Percentiles rank a stretch among this genome's conserved stretches.
Conservation (phyloP, 2,113 vertebrate genomes). For the Astatotilapia flaviijosephi region DNA sequence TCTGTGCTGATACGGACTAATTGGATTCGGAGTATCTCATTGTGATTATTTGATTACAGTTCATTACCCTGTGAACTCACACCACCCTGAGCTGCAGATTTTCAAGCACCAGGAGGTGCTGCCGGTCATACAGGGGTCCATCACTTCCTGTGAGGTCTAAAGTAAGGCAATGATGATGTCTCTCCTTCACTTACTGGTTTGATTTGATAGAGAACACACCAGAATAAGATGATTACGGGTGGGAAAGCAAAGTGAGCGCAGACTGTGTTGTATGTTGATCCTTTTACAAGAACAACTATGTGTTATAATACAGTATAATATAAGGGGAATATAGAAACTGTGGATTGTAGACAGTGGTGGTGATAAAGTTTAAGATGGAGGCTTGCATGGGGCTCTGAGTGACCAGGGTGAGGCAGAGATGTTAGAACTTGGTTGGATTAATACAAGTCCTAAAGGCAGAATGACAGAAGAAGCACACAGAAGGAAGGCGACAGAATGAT, state of each 20-base stretch:
- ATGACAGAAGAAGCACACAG: not conserved
- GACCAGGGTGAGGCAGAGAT: not conserved
- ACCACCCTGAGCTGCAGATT: not conserved
- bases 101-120: not conserved
- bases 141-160: not conserved
- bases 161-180: not conserved
- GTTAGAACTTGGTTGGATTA: not conserved
- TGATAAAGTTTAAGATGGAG: not conserved
- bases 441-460: not conserved
- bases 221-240: not conserved
- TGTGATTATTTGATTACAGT: conserved; percentile 9
- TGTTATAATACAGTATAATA: not conserved
- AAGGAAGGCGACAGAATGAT: not conserved
- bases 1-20: conserved; percentile 10
- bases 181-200: not conserved
- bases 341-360: not conserved
- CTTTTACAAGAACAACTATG: not conserved
- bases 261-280: not conserved
- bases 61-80: conserved; percentile 6
- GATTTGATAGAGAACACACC: not conserved
- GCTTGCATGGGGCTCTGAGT: not conserved
- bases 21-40: not conserved
- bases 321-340: not conserved
- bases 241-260: not conserved
- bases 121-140: not conserved